Evolutionary conservation across 1,140 invertebrate genomes (phyloP).

Genomic region (Hylyphantes graminicola): DNA sequence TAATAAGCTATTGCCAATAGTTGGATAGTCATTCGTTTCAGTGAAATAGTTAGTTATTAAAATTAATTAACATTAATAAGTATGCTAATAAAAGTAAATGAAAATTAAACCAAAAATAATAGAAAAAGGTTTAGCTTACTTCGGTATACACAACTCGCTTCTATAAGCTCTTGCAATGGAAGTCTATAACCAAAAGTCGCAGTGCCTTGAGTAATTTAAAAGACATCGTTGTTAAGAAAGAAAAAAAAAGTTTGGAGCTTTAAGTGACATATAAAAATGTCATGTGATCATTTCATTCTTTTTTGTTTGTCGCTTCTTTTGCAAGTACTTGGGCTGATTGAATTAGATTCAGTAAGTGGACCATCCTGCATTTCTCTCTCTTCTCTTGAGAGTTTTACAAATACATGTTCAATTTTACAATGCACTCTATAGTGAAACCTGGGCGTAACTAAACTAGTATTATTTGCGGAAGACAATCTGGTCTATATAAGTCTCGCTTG

Average conservation of each 20-base stretch:
- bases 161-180: neutral
- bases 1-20: too few relatives aligned
- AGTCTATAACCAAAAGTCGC: neutral
- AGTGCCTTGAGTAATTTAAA: neutral
- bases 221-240: neutral
- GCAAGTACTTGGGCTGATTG: conserved; percentile 44
- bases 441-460: neutral
- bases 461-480: neutral
- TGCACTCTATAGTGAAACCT: neutral
- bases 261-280: conserved; percentile 36
- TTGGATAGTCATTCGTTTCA: too few relatives aligned
- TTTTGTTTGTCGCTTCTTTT: conserved; percentile 2
- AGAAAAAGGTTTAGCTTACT: neutral
- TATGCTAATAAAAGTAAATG: neutral
- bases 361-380: neutral
- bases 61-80: neutral
- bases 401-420: neutral
- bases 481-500: neutral
- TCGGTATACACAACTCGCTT: neutral
- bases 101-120: neutral
- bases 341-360: conserved; percentile 43
- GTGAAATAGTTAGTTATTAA: too few relatives aligned
- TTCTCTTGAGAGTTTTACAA: neutral
- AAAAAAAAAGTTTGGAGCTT: neutral
- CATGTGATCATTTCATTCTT: conserved; percentile 31